Evolutionary conservation across 2,113 vertebrate species (phyloP).

Genomic region (Plecotus auritus): DNA sequence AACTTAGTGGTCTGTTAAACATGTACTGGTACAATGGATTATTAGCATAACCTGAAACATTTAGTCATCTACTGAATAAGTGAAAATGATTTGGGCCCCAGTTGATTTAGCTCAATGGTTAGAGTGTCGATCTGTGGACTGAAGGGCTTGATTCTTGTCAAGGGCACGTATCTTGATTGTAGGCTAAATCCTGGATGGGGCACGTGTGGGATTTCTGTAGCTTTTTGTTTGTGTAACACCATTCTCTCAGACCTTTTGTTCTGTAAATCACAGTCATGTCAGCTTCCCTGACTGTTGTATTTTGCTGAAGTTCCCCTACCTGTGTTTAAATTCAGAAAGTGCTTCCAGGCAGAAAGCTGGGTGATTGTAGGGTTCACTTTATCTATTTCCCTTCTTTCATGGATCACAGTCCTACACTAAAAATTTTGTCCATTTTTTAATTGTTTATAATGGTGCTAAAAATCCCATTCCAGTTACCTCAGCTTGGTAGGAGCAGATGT

Average conservation of each 20-base stretch:
- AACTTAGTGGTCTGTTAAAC: neutral
- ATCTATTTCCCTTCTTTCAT: neutral
- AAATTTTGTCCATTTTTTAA: neutral
- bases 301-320: neutral
- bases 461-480: neutral
- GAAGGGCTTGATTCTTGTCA: no score
- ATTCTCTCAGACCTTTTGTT: neutral
- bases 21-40: neutral
- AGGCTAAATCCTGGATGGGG: no score
- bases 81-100: neutral
- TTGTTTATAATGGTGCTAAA: neutral
- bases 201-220: neutral
- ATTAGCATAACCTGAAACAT: neutral
- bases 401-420: neutral
- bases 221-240: neutral
- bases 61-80: neutral
- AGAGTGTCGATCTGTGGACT: no score
- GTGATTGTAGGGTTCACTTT: neutral
- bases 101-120: no score
- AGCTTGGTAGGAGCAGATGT: neutral
- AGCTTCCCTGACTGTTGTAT: neutral
- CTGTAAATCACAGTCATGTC: neutral
- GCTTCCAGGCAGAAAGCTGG: neutral
- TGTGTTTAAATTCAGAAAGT: neutral
- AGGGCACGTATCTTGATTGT: no score